These are phyloP conservation scores for Ectropis crepuscularia DNA, from an alignment of 2,888 invertebrate species.

Conservation along the genomic window DNA sequence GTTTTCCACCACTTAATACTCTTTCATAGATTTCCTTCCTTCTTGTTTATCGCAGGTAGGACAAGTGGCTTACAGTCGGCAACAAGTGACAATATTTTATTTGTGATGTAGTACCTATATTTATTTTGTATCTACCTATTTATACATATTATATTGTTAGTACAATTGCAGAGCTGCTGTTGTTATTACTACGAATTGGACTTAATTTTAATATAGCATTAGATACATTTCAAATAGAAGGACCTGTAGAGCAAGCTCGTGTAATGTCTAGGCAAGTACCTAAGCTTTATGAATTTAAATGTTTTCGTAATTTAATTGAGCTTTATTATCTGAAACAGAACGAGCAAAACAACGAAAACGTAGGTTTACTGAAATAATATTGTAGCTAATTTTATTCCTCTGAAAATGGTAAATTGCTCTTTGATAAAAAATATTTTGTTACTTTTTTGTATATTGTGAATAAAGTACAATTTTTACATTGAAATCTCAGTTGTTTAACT, in stretches of 20 bases:
- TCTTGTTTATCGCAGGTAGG: too few relatives aligned
- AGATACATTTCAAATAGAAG: not conserved
- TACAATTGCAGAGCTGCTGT: too few relatives aligned
- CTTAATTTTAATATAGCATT: too few relatives aligned
- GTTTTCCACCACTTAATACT: too few relatives aligned
- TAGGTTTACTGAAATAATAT: not conserved
- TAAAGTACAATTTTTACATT: conserved; percentile 1
- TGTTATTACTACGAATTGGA: too few relatives aligned
- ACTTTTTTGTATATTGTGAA: conserved; percentile 4
- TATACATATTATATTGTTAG: too few relatives aligned
- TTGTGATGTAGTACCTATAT: too few relatives aligned
- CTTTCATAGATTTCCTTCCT: too few relatives aligned
- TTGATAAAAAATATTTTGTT: not conserved
- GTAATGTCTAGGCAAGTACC: conserved; percentile 4
- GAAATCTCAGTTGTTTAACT: too few relatives aligned
- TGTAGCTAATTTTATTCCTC: not conserved
- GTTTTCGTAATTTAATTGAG: conserved; percentile 4
- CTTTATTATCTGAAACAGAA: not conserved
- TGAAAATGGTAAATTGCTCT: conserved; percentile 4
- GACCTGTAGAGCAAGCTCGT: not conserved
- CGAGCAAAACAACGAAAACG: conserved; percentile 5
- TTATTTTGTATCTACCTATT: too few relatives aligned
- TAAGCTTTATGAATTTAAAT: not conserved
- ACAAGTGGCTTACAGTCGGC: too few relatives aligned
- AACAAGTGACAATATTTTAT: too few relatives aligned